These are phyloP conservation scores for Megatriorchis doriae DNA, from an alignment of 2,113 vertebrate genomes.

Conservation along the genomic window DNA sequence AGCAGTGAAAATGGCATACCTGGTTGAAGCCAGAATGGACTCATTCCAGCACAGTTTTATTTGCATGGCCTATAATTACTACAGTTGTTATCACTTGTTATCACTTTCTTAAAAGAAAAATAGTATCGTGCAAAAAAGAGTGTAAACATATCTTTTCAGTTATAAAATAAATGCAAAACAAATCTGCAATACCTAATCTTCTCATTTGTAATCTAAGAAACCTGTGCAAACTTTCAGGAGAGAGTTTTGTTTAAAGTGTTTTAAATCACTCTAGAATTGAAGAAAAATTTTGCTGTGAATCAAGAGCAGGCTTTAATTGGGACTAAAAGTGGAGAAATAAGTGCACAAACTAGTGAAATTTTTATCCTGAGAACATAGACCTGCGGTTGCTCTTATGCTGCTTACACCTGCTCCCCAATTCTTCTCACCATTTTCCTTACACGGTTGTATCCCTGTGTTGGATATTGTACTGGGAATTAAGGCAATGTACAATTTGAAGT, in stretches of 20 bases:
- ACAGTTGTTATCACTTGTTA: background rate
- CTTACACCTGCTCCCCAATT: fast-evolving
- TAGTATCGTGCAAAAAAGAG: background rate
- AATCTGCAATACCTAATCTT: background rate
- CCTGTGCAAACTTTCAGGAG: background rate
- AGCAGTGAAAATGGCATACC: background rate
- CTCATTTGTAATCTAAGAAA: background rate
- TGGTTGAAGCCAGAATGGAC: background rate
- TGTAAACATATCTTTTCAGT: background rate
- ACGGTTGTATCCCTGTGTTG: background rate
- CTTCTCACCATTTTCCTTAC: background rate
- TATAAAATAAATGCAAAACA: background rate
- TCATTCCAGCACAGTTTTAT: background rate
- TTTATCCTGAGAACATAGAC: background rate
- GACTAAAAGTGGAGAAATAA: background rate
- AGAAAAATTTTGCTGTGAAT: background rate
- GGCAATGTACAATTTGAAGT: background rate
- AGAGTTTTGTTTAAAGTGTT: background rate
- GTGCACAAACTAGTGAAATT: background rate
- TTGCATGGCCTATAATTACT: background rate
- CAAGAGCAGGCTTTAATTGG: background rate
- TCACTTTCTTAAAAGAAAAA: background rate
- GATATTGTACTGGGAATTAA: background rate
- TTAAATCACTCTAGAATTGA: background rate
- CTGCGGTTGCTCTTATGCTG: background rate